phyloP scores from a whole-genome alignment of 2,797 vertebrate genomes.

The Syndactyla subalaris region DNA sequence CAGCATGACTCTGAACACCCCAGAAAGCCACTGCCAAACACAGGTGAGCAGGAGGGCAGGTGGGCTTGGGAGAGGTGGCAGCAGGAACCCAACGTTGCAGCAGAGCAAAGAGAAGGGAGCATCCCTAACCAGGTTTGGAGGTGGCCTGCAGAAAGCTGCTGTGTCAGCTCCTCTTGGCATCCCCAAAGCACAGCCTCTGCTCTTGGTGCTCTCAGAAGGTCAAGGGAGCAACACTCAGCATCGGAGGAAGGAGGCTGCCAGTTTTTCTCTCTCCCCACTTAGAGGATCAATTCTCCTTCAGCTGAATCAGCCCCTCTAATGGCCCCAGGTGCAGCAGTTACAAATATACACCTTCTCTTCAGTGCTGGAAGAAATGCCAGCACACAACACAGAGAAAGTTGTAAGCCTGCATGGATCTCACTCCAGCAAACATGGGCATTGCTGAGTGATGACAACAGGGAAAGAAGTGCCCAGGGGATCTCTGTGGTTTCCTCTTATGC shows the following conservation, averaged over 20 bases:
- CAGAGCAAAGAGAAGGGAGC: not conserved
- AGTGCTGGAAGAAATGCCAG: rapidly evolving
- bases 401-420: not conserved
- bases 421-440: not conserved
- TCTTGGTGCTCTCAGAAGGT: not conserved
- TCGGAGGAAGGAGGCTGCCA: not conserved
- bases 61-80: not conserved
- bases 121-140: not conserved
- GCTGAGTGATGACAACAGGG: rapidly evolving
- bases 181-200: not conserved
- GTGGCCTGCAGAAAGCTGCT: not conserved
- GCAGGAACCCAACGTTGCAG: rapidly evolving
- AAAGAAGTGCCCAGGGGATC: not conserved
- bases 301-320: not conserved
- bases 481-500: not conserved
- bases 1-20: not conserved
- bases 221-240: not conserved
- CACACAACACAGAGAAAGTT: not conserved
- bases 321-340: not conserved
- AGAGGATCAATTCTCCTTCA: not conserved
- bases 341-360: not conserved
- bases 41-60: not conserved
- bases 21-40: not conserved
- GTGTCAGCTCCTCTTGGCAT: not conserved
- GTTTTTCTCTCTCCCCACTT: not conserved